Evolutionary conservation across 2,113 vertebrate genomes (phyloP).

Genomic region (Choloepus hoffmanni): DNA sequence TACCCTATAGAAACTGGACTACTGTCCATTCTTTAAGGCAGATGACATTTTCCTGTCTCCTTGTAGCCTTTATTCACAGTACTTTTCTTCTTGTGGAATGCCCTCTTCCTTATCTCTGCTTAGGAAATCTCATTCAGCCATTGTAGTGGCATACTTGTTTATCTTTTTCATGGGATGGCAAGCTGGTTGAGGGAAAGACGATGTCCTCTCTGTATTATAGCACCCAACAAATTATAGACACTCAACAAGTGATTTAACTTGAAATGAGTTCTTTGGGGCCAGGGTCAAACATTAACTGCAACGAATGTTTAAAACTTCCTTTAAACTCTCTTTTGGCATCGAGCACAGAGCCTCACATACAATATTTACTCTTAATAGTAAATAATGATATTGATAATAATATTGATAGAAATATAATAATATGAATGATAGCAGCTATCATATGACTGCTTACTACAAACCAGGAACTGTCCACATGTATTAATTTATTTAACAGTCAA

Average conservation of each 20-base stretch:
- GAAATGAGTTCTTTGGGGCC: not conserved
- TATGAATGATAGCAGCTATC: not conserved
- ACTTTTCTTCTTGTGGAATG: not conserved
- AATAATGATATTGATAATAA: not conserved
- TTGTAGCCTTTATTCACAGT: not conserved
- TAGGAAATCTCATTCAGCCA: not conserved
- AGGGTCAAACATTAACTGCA: not conserved
- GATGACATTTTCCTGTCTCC: not conserved
- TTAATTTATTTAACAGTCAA: not conserved
- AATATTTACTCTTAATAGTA: not conserved
- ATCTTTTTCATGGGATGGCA: not conserved
- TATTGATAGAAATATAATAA: not conserved
- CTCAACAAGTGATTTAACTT: not conserved
- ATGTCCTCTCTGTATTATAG: not conserved
- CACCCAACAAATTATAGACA: not conserved
- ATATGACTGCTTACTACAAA: not conserved
- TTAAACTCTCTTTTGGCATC: conserved; percentile 3
- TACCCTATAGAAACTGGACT: not conserved
- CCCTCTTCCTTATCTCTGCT: not conserved
- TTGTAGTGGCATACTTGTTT: not conserved
- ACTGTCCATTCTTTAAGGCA: not conserved
- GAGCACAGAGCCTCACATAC: not conserved
- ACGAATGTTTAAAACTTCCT: not conserved
- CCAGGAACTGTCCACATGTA: not conserved
- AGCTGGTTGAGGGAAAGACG: not conserved